These are phyloP conservation scores for Glareola pratincola DNA, from an alignment of 2,113 vertebrate genomes.

Conservation along the genomic window DNA sequence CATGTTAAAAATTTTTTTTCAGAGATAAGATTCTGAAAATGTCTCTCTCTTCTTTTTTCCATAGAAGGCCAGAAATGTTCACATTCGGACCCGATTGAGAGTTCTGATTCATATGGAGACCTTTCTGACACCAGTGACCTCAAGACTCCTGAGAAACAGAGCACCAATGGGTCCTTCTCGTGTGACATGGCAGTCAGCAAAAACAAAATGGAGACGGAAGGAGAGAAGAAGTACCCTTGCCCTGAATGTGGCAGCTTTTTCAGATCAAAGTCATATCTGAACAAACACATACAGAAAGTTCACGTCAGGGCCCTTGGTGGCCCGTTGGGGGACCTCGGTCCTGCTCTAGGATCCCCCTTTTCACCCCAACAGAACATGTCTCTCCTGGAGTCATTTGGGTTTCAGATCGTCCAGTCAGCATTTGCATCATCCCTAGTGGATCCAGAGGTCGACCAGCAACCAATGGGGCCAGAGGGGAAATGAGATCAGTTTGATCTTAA, in stretches of 20 bases:
- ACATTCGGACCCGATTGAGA: slow-evolving; percentile 94
- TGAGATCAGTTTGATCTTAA: slow-evolving; percentile 72
- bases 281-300: slow-evolving; percentile 97
- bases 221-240: slow-evolving; percentile 94
- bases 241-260: slow-evolving; percentile 94
- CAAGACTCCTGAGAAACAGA: slow-evolving; percentile 90
- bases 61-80: slow-evolving; percentile 90
- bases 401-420: slow-evolving; percentile 98
- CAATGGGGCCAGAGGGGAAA: slow-evolving; percentile 90
- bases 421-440: slow-evolving; percentile 96
- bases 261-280: slow-evolving; percentile 98
- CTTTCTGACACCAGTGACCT: slow-evolving; percentile 91
- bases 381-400: slow-evolving; percentile 96
- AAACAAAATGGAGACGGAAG: slow-evolving; percentile 83
- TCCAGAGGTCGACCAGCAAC: slow-evolving; percentile 89
- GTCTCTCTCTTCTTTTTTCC: slow-evolving; percentile 42
- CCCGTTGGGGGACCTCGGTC: slow-evolving; percentile 83
- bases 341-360: slow-evolving; percentile 89
- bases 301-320: slow-evolving; percentile 85
- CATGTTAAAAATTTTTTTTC: neutral
- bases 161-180: slow-evolving; percentile 84
- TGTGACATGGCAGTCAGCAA: slow-evolving; percentile 89
- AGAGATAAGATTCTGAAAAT: slow-evolving; percentile 9
- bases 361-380: slow-evolving; percentile 99
- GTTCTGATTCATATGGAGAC: slow-evolving; percentile 93